Evolutionary conservation across 2,113 vertebrate species (phyloP), one percentile per base, ranked within the genome.

Genomic region (Cephalophus harveyi): DNA sequence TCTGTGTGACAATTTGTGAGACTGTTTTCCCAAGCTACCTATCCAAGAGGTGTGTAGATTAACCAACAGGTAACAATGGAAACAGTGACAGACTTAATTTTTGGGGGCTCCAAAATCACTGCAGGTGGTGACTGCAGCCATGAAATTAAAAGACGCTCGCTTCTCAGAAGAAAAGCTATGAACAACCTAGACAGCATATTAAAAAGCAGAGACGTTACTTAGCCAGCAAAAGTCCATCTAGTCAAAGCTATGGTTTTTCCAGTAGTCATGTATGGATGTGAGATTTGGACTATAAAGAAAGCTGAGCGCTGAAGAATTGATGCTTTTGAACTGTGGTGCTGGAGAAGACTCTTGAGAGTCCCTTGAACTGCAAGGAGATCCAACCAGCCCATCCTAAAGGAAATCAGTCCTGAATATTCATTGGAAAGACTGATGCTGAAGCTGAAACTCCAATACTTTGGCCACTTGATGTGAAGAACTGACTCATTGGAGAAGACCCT

Each of bases 1-100:
- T 55, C 16, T 46, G 11, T 79, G 19, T 91, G 67, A 91, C 43
- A 74, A 85, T 95, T 93, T 88, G 33, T 90, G n/a, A 85, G 57
- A 36, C 71, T 48, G 11, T 90, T 94, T 92, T 95, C 40, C 57
- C 28, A 88, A 40, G 36, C 48, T 23, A 91, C 10, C n/a, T 52
- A 36, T 78, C 36, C 23, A 82, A 30, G 14, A 88, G 33, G 19
- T 71, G 21, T 90, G 33, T 57, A 54, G 19, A 27, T 54, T 92
- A 30, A 89, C 4, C 83, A 67, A 78, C 48, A 96, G 84, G 28
- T 43, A 40, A 74, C 36, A 74, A 74, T 1, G 5, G 11, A 74
- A 74, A 25, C 5, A 74, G 36, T 74, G 67, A 74, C 67, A 74
- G 67, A 40, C 21, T 40, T 40, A 23, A 74, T 40, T 40, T 40